Base-by-base conservation (phyloP, 1,140 invertebrate species). In the Brachionus rotundiformis region DNA sequence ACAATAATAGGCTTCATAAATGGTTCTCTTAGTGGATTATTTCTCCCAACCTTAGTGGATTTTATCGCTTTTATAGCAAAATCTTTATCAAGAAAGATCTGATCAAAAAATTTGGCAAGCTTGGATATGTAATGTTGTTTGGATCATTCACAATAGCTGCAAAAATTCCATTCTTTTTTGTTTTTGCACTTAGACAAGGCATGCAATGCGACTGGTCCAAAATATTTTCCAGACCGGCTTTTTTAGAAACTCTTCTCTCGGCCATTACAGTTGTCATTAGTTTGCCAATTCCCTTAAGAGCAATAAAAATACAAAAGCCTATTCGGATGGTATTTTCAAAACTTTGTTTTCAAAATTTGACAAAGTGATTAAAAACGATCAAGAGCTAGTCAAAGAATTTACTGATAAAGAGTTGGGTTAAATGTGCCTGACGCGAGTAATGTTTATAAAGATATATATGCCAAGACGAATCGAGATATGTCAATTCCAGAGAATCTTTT, bases 221-320 rank as follows among this genome's bases (percentile, higher is more conserved):
- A 16, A 19, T 68, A 33, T 4, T 68, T 0, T 33, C 27, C 2
- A 31, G 27, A 6, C 63, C 63, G 31, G 63, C 63, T 8, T 31
- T 31, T 33, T 31, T 68, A 68, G 63, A 68, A 8, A 68, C 63
- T 68, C n/a, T 68, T 33, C 27, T 68, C 13, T 68, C 63, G n/a
- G 63, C 29, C 1, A 19, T 68, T 7, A 19, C 36, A 19, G 25
- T 33, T 3, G 31, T 27, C 2, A 13, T 68, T 1, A 68, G 63
- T 33, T 33, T 68, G 63, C 63, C 63, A 7, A 68, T 33, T 33
- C 7, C 36, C 7, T 19, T 68, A 6, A 68, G 36, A 68, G 63
- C 63, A 19, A 31, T 68, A 68, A 8, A 33, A 68, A 27, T n/a
- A 4, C 36, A 33, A 68, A 68, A 68, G 31, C 31, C 36, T 68